phyloP scores from a whole-genome alignment of 2,888 invertebrate species.

The Caradrina kadenii region DNA sequence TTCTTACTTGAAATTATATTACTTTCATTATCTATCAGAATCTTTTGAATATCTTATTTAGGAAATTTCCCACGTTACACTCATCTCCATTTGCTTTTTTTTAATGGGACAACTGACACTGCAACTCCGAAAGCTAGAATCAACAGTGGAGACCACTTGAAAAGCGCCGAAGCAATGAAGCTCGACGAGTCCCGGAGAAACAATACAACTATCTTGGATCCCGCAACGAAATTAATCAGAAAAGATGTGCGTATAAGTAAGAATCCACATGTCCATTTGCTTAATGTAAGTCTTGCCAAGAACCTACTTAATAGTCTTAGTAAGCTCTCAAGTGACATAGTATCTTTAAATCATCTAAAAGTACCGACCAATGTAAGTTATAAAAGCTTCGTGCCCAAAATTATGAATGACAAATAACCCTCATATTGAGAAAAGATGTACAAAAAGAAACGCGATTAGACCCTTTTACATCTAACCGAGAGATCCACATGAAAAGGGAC shows the following conservation, averaged over 20 bases:
- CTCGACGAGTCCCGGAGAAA: too few relatives aligned
- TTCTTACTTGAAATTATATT: conserved; percentile 10
- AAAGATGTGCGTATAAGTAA: too few relatives aligned
- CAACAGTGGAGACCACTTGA: too few relatives aligned
- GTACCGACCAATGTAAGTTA: conserved; percentile 15
- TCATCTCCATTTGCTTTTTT: conserved; percentile 1
- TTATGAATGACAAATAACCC: conserved; percentile 43
- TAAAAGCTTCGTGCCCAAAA: conserved; percentile 14
- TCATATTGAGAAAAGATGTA: conserved; percentile 39
- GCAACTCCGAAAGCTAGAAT: too few relatives aligned
- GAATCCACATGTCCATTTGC: too few relatives aligned
- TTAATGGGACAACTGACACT: too few relatives aligned
- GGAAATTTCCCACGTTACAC: conserved; percentile 26
- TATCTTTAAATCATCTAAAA: conserved; percentile 23
- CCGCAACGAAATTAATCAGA: too few relatives aligned
- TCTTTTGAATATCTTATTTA: conserved; percentile 30
- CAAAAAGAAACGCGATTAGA: conserved; percentile 47
- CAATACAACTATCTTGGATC: too few relatives aligned
- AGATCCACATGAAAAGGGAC: conserved; percentile 56
- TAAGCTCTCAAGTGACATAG: not conserved
- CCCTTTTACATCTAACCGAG: conserved; percentile 48
- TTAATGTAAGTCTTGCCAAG: not conserved
- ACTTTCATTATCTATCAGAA: conserved; percentile 12
- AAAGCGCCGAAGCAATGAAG: too few relatives aligned
- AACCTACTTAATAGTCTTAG: not conserved